Conservation (phyloP, 2,797 vertebrate genomes). For the Argentina silus region DNA sequence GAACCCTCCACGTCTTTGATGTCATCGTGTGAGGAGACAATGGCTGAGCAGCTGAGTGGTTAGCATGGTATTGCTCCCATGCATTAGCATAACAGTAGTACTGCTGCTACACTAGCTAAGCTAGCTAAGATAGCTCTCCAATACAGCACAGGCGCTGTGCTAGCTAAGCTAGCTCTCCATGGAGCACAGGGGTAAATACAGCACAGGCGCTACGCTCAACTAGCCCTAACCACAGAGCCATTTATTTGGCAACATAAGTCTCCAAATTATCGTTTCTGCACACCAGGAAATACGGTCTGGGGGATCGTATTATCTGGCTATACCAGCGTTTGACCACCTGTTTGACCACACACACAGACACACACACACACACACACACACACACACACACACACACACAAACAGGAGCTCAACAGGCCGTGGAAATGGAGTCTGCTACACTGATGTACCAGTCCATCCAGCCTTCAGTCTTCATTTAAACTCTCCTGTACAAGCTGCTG, state of each 20-base stretch:
- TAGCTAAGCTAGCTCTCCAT: conserved; percentile 21
- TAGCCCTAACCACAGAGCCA: conserved; percentile 16
- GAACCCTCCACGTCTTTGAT: conserved; percentile 32
- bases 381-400: too few relatives aligned
- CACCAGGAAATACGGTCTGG: too few relatives aligned
- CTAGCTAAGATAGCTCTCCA: conserved; percentile 31
- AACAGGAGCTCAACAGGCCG: conserved; percentile 30
- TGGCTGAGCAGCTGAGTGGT: conserved; percentile 39
- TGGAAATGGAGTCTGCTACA: conserved; percentile 26
- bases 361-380: too few relatives aligned
- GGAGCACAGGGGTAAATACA: conserved; percentile 7
- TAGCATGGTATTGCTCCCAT: background rate
- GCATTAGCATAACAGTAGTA: conserved; percentile 53
- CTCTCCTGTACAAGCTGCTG: conserved; percentile 12
- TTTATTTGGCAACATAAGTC: too few relatives aligned
- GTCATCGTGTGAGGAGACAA: conserved; percentile 32
- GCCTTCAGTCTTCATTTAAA: conserved; percentile 56
- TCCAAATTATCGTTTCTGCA: too few relatives aligned
- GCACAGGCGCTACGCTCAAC: conserved; percentile 13
- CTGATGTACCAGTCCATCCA: conserved; percentile 15
- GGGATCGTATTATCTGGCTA: too few relatives aligned
- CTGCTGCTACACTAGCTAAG: background rate
- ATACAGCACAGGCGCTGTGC: background rate
- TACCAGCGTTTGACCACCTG: too few relatives aligned
- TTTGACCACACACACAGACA: too few relatives aligned